A percentile compares a stretch with the other conserved stretches of the same genome.
Conservation (phyloP, 2,888 invertebrate genomes). For the Pogonocherus hispidulus region DNA sequence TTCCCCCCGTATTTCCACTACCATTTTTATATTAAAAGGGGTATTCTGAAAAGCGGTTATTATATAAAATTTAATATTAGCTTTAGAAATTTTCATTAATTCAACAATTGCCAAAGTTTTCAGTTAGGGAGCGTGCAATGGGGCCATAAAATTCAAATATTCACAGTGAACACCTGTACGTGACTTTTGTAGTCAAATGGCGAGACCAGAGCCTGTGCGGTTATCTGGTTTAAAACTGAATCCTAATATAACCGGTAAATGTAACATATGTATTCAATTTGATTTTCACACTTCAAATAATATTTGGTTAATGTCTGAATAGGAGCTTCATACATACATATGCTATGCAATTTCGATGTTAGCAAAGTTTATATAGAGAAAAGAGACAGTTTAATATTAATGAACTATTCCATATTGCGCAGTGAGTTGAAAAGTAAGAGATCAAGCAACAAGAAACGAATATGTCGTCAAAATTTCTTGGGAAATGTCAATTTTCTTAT, state of each 20-base stretch:
- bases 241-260: constrained; percentile 9
- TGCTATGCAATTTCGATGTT: no score
- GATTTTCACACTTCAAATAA: constrained; percentile 3
- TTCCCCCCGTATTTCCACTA: no score
- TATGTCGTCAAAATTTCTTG: no score
- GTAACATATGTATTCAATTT: constrained; percentile 19
- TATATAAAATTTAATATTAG: constrained; percentile 1
- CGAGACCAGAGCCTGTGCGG: background rate
- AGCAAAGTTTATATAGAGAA: no score
- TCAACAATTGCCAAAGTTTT: constrained; percentile 7
- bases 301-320: background rate
- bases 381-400: no score
- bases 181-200: constrained; percentile 19
- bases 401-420: no score
- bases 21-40: no score
- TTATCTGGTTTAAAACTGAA: constrained; percentile 22
- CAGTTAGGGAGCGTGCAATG: background rate
- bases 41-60: background rate
- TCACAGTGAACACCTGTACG: constrained; percentile 20
- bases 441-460: no score
- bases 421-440: no score
- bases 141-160: constrained; percentile 12
- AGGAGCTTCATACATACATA: no score
- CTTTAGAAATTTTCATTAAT: background rate
- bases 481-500: no score